Evolutionary conservation across 2,888 invertebrate species (phyloP), one percentile per base, ranked within the genome.

Genomic region (Ormyrus pomaceus): DNA sequence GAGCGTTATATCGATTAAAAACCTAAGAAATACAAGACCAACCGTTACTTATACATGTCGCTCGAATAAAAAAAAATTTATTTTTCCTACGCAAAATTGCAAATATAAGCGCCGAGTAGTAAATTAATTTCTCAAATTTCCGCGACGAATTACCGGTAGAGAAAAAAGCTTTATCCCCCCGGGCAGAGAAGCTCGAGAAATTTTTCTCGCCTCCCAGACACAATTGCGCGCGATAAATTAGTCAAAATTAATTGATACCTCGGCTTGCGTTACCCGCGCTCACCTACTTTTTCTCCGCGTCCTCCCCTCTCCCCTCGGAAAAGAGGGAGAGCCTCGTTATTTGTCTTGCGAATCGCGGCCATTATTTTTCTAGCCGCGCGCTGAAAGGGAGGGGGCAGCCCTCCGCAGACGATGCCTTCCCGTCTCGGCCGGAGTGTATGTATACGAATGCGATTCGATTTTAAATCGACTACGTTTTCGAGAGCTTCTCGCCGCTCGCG

Each of bases 321-420:
- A 19, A 19, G 19, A 19, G 19, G 19, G 19, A 53, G 50, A 53
- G 50, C 10, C 10, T 53, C 62, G 72, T 73, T 73, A 64, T 73
- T 73, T 73, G 64, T 73, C 73, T 56, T 10, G 73, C 65, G 55
- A 73, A 73, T 73, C 72, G 55, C 62, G 19, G 11, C 55, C 72
- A 19, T 73, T 73, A 73, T 65, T 65, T 65, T 13, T 45, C 48
- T 6, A 8, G 45, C n/a, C 34, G 7, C 13, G 50, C 10, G 13
- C 9, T 34, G 9, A 34, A 55, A 51, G 13, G 56, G 56, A 19
- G n/a, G 45, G 19, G 45, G 19, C 19, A 19, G 19, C 19, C 19
- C 19, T 19, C 19, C 19, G 19, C 1, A 19, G 19, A 19, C 1
- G 50, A 62, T 1, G 19, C 19, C 19, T 19, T 19, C 19, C 19